Evolutionary conservation across 2,888 invertebrate genomes (phyloP).

Genomic region (Tineola bisselliella): DNA sequence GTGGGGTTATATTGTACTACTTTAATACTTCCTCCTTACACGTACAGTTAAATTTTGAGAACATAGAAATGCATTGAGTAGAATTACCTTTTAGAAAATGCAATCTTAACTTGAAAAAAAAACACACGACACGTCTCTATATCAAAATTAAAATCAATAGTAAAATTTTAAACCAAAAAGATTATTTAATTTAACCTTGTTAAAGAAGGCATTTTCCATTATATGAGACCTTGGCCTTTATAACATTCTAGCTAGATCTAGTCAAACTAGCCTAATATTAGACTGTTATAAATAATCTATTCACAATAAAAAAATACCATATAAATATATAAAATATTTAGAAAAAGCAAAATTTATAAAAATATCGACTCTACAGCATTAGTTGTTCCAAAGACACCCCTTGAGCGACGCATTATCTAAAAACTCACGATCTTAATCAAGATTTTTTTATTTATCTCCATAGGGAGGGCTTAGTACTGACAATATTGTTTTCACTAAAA

Average conservation of each 20-base stretch:
- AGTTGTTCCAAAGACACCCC: not conserved
- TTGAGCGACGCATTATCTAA: slow-evolving; percentile 13
- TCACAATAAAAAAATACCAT: too few relatives aligned
- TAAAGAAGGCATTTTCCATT: too few relatives aligned
- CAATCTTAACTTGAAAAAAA: too few relatives aligned
- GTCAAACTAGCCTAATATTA: too few relatives aligned
- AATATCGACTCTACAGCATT: not conserved
- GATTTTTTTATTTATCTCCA: slow-evolving; percentile 19
- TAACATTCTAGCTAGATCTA: too few relatives aligned
- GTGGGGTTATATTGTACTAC: slow-evolving; percentile 56
- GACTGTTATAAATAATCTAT: too few relatives aligned
- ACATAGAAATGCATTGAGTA: slow-evolving; percentile 16
- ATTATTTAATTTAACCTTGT: too few relatives aligned
- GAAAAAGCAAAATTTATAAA: not conserved
- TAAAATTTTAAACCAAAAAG: too few relatives aligned
- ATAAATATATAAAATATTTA: too few relatives aligned
- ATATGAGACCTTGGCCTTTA: too few relatives aligned
- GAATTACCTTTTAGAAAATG: not conserved
- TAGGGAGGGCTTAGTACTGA: slow-evolving; percentile 9
- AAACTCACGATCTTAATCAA: slow-evolving; percentile 27
- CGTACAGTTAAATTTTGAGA: slow-evolving; percentile 32
- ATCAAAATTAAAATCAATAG: too few relatives aligned
- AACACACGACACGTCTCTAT: too few relatives aligned
- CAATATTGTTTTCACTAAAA: slow-evolving; percentile 8
- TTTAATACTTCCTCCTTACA: slow-evolving; percentile 60